A percentile compares a stretch with the other conserved stretches of the same genome.
Evolutionary conservation across 2,113 vertebrate genomes (phyloP).

Genomic region (Pagrus major): DNA sequence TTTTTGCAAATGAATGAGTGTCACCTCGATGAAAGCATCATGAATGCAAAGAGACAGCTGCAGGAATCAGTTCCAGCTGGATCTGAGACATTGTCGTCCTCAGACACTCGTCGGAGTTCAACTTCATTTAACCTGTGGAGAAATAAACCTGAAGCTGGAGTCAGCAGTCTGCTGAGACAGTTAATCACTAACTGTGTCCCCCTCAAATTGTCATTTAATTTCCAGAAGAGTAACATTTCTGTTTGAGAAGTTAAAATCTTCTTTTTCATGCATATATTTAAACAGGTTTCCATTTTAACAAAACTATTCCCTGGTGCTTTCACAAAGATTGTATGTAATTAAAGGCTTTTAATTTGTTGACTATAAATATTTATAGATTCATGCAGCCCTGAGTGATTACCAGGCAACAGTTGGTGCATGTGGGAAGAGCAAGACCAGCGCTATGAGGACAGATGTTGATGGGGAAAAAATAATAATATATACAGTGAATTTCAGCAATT

Average conservation of each 20-base stretch:
- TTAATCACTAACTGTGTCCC: neutral
- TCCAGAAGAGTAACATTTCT: neutral
- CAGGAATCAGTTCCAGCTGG: conserved; percentile 29
- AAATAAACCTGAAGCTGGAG: conserved; percentile 19
- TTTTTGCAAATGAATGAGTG: conserved; percentile 26
- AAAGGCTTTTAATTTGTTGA: neutral
- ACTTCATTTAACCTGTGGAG: conserved; percentile 11
- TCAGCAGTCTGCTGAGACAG: neutral
- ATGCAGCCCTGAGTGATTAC: conserved; percentile 2
- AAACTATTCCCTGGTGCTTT: neutral
- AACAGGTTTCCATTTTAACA: neutral
- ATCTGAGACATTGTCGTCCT: conserved; percentile 12
- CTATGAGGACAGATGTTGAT: conserved; percentile 15
- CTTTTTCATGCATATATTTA: neutral
- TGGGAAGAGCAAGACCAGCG: neutral
- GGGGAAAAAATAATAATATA: neutral
- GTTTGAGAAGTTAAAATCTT: neutral
- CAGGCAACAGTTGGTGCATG: conserved; percentile 24
- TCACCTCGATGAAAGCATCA: neutral
- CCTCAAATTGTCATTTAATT: neutral
- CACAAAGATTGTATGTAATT: neutral
- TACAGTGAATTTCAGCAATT: neutral
- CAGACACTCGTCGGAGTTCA: conserved; percentile 8
- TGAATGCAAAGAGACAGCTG: conserved; percentile 27
- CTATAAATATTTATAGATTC: conserved; percentile 6